Base-by-base conservation (phyloP, 2,888 invertebrate species). In the Plebejus anna region DNA sequence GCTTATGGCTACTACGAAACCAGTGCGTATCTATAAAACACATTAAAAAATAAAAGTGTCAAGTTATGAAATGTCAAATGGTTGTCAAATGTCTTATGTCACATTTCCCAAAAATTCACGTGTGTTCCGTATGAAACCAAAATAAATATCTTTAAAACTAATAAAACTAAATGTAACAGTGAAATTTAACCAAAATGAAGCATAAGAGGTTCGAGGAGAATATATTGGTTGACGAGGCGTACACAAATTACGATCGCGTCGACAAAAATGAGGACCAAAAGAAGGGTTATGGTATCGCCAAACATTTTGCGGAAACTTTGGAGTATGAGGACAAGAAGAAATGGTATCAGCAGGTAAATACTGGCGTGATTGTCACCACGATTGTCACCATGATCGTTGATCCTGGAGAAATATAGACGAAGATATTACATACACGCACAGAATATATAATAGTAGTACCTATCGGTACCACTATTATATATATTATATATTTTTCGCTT, bases 341-440 rank as follows among this genome's bases (percentile, higher is more conserved):
- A 84, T 96, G 96, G 96, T 96, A 95, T 84, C 94, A 95, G 79
- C 95, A 95, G 88, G 95, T 95, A 90, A 84, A 28, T 47, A 47
- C 1, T 28, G 22, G n/a, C 70, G 2, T 28, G 7, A 28, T 36
- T 70, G 13, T 11, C 16, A 70, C 22, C 5, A 70, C 36, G 4
- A 70, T 70, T 70, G 55, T 16, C 55, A 55, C 16, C 2, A 55
- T 55, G 16, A 55, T 16, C 55, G 16, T 55, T 13, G 55, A 55
- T 55, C 16, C 55, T 55, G 16, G 55, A 55, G 13, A 16, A 55
- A 16, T 16, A 55, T 16, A 55, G 55, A 55, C 16, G 16, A 55
- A 55, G 7, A 9, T 42, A 42, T 47, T 11, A 47, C 4, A 55
- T 2, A 51, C 55, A 55, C 16, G 4, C 16, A 16, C 16, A 3